phyloP scores from a whole-genome alignment of 2,797 vertebrate genomes.

The Cyprinodon diabolis region DNA sequence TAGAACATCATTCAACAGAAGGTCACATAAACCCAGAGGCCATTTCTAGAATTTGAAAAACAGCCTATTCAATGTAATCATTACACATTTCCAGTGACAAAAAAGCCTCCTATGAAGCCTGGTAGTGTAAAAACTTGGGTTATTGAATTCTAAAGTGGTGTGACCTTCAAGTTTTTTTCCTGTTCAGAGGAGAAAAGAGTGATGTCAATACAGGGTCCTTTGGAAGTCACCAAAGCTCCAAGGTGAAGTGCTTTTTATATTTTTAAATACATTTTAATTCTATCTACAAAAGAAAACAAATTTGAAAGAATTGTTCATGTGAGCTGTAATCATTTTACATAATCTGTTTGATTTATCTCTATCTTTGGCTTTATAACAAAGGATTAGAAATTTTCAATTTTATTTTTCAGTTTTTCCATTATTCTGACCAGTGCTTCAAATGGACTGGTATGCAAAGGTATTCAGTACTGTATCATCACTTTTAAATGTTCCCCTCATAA shows the following conservation, averaged over 20 bases:
- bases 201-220: neutral
- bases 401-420: neutral
- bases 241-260: neutral
- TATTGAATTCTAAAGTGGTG: constrained; percentile 52
- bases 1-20: constrained; percentile 8
- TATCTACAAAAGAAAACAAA: neutral
- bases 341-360: neutral
- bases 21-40: constrained; percentile 1
- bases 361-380: neutral
- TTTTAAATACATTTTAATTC: neutral
- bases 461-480: no score
- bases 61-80: constrained; percentile 34
- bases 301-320: neutral
- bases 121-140: constrained; percentile 25
- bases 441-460: no score
- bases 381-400: no score
- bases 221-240: neutral
- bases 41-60: constrained; percentile 8
- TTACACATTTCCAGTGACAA: constrained; percentile 59
- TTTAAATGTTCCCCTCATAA: no score
- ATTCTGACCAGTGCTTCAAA: neutral
- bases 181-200: constrained; percentile 19
- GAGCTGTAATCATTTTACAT: neutral
- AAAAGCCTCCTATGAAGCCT: constrained; percentile 33
- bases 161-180: constrained; percentile 68